Evolutionary conservation across 2,797 vertebrate genomes (phyloP), one percentile per base, ranked within the genome.

Genomic region (Botia kubotai): DNA sequence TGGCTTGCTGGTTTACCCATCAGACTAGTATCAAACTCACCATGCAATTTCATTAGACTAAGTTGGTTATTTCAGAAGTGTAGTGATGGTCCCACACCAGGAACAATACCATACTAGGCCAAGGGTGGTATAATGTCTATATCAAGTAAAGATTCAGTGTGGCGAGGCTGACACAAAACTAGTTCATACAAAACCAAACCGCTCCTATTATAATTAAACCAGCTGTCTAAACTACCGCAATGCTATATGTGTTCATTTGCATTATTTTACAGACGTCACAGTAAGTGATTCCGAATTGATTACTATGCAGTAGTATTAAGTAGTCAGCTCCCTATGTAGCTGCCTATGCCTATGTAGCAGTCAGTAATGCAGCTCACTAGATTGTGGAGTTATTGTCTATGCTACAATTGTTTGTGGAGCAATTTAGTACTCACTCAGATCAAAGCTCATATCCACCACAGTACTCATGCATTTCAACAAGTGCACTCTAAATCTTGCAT

Each of bases 371-470:
- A 33, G 39, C 17, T 66, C 33, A 66, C 17, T n/a, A 66, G 21
- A 14, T 69, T 57, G 60, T 60, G 69, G 55, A 70, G 39, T 57
- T 77, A 50, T 46, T 78, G 76, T 78, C 21, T 77, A 68, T 21
- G 11, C 75, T 16, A 58, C 75, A 69, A 1, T 6, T 60, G 26
- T 78, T 72, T 79, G 55, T 72, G 71, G 12, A 50, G 39, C 21
- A 48, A 46, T 14, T 50, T 29, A 7, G 60, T 55, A 3, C 12
- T 65, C 14, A 16, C 2, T 52, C 12, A 57, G 60, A 80, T 73
- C 58, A 26, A 80, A 80, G 62, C 60, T 65, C 8, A 48, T 50
- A 63, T 57, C 29, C 62, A 46, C n/a, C 70, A 50, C 60, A 16
- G 6, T 21, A 52, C 43, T 23, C 48, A 33, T 53, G 17, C 19